Evolutionary conservation across 1,140 invertebrate genomes (phyloP).

Genomic region (Solen grandis): DNA sequence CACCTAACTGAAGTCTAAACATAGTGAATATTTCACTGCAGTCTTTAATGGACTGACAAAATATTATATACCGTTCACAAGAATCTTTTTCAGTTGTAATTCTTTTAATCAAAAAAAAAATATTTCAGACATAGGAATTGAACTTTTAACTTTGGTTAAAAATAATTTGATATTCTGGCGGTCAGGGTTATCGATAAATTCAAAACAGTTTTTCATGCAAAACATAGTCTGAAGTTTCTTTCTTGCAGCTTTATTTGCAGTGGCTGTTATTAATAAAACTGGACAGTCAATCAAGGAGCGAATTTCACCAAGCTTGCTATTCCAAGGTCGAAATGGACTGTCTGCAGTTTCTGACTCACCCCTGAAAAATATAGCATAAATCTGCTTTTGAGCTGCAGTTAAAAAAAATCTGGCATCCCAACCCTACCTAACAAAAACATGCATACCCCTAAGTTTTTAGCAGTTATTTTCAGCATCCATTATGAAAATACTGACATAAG

Average conservation of each 20-base stretch:
- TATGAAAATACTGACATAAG: too few relatives aligned
- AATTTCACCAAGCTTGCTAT: constrained; percentile 11
- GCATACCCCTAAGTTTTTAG: too few relatives aligned
- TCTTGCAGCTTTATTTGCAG: background rate
- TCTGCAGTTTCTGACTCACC: background rate
- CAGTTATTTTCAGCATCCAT: too few relatives aligned
- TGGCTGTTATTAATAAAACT: background rate
- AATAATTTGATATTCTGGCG: background rate
- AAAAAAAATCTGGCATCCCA: too few relatives aligned
- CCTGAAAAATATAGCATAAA: constrained; percentile 9
- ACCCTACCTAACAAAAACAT: too few relatives aligned
- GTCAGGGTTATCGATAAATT: background rate
- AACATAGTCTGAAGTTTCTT: background rate
- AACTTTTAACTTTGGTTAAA: background rate
- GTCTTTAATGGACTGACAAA: background rate
- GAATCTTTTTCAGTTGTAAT: too few relatives aligned
- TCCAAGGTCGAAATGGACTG: constrained; percentile 5
- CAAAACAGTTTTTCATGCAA: background rate
- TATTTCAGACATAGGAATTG: background rate
- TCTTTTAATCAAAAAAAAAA: background rate
- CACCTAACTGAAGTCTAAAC: background rate
- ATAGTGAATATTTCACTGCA: background rate
- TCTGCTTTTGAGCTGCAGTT: too few relatives aligned
- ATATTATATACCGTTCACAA: background rate
- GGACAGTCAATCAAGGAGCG: background rate